A percentile compares a stretch with the other conserved stretches of the same genome.
phyloP scores from a whole-genome alignment of 2,797 vertebrate genomes.

The Hydrocynus forskahlii region DNA sequence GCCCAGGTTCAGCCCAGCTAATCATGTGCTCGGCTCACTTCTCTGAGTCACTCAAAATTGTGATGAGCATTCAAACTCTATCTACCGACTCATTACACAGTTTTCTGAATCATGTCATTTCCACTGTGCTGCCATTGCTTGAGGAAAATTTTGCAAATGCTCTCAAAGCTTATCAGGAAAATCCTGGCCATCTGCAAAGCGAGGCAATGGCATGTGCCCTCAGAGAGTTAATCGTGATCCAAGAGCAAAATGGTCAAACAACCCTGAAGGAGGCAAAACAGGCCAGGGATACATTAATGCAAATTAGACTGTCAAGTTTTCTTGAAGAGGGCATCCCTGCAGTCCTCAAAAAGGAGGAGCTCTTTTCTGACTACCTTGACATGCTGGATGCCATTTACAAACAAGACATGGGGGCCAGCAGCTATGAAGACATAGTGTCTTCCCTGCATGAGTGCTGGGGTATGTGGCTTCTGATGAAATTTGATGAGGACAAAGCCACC shows the following conservation, averaged over 20 bases:
- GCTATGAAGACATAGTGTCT: slow-evolving; percentile 22
- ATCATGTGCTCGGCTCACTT: slow-evolving; percentile 55
- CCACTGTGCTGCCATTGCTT: background rate
- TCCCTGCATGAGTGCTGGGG: slow-evolving; percentile 54
- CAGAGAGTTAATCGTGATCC: fast-evolving
- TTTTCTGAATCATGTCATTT: background rate
- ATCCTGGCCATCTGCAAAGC: background rate
- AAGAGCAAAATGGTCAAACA: fast-evolving
- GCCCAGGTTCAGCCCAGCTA: slow-evolving; percentile 65
- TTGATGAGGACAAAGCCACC: slow-evolving; percentile 2
- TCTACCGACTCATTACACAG: background rate
- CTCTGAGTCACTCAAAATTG: background rate
- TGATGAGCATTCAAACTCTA: background rate
- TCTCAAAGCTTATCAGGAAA: background rate
- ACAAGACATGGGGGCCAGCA: background rate
- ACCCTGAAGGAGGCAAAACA: slow-evolving; percentile 35
- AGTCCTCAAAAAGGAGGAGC: slow-evolving; percentile 47
- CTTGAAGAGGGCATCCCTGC: slow-evolving; percentile 52
- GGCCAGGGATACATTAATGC: slow-evolving; percentile 18
- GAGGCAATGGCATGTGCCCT: slow-evolving; percentile 7
- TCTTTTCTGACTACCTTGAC: slow-evolving; percentile 55
- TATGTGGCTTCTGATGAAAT: slow-evolving; percentile 46
- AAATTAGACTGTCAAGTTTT: slow-evolving; percentile 4
- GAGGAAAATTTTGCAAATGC: background rate
- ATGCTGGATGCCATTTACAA: slow-evolving; percentile 8